Base-by-base conservation (phyloP, 2,888 invertebrate species). In the Drosophila ustulata region DNA sequence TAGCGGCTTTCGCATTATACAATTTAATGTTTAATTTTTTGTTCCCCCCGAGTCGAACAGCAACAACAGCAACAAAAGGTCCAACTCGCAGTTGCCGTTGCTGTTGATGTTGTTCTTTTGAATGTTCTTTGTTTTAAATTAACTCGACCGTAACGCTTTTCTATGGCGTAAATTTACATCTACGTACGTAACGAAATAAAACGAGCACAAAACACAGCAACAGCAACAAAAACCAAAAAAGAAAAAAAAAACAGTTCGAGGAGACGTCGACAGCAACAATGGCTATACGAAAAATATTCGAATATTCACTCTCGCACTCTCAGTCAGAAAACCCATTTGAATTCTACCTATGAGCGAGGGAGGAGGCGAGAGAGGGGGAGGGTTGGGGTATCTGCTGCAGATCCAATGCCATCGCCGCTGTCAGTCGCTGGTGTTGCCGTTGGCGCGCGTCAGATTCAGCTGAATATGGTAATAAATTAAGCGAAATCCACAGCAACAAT, bases 141-240 rank as follows among this genome's bases (percentile, higher is more conserved):
- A 91, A 91, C 90, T 92, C 91, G 89, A 91, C 91, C 92, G 90
- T 91, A 90, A 91, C 91, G 90, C 80, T 91, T 91, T 91, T 91
- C 90, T 91, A 90, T 90, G 91, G 91, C 91, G 91, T 89, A 90
- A 90, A 90, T 90, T 90, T 89, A 85, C 83, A 89, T 89, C 89
- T 88, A 85, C 86, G 73, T 89, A 85, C 86, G 88, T 80, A 80
- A 80, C 74, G 75, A 87, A 89, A 84, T 78, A 79, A 83, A 73
- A 85, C 65, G 65, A 75, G 66, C 77, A 66, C 57, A 61, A 66
- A 18, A 18, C 18, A 18, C 53, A 66, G 56, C 57, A 69, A 18
- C 53, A 66, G 56, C 57, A 69, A 53, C 49, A 39, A 39, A 34
- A 61, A 61, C 53, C 13, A 13, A 50, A 58, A 50, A 46, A n/a